Percentiles rank a stretch among this genome's conserved stretches.
Evolutionary conservation across 2,797 vertebrate genomes (phyloP).

Genomic region (Uromys caudimaculatus): DNA sequence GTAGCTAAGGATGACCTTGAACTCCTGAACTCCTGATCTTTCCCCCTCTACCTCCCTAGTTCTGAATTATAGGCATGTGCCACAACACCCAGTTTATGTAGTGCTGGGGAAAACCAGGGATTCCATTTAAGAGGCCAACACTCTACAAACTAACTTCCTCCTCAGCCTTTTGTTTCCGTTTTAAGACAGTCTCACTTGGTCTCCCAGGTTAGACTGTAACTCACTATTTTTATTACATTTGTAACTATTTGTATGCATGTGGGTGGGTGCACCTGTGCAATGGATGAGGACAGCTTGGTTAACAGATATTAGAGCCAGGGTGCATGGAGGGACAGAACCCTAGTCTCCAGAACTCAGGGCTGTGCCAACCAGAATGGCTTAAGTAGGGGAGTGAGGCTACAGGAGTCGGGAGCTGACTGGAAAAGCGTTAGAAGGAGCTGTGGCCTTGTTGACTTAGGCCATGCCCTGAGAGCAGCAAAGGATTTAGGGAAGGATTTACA

Average conservation of each 20-base stretch:
- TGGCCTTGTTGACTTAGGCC: neutral
- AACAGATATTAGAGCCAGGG: neutral
- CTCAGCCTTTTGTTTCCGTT: neutral
- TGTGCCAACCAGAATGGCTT: neutral
- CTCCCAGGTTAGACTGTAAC: neutral
- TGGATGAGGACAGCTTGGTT: neutral
- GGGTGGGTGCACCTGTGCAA: too few relatives aligned
- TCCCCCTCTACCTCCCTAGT: neutral
- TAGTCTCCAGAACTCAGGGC: neutral
- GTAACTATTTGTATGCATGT: neutral
- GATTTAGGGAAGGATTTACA: neutral
- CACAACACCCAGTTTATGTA: neutral
- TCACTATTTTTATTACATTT: neutral
- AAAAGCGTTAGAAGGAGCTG: accelerated
- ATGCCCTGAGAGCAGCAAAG: neutral
- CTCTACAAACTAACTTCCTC: neutral
- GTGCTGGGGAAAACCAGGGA: neutral
- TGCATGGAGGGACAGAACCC: neutral
- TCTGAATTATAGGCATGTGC: neutral
- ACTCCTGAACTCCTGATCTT: neutral
- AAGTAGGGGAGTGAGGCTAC: neutral
- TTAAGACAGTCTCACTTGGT: neutral
- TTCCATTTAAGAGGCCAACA: neutral
- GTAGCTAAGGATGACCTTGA: neutral
- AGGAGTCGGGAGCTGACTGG: neutral